Conservation (phyloP, 2,113 vertebrate species). For the Hirundichthys speculiger region DNA sequence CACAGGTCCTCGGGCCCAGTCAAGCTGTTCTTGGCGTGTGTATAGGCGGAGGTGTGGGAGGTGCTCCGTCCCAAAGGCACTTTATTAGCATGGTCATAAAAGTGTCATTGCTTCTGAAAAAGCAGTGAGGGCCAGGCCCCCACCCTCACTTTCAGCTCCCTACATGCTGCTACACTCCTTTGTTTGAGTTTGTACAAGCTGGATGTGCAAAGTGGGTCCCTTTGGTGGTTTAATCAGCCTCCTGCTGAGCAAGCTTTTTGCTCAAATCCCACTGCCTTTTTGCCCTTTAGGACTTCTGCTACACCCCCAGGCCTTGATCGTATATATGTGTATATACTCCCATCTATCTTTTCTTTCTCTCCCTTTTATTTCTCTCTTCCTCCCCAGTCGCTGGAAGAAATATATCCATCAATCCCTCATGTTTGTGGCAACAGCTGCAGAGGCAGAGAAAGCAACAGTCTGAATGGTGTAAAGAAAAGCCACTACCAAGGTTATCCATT, state of each 20-base stretch:
- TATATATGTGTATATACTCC: conserved; percentile 56
- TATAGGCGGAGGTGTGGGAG: conserved; percentile 64
- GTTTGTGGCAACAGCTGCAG: conserved; percentile 70
- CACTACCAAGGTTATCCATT: conserved; percentile 68
- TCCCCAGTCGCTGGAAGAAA: conserved; percentile 13
- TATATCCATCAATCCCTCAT: conserved; percentile 49
- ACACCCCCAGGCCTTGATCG: conserved; percentile 48
- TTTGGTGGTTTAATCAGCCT: conserved; percentile 73
- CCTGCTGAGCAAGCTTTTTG: conserved; percentile 75
- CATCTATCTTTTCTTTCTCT: conserved; percentile 50
- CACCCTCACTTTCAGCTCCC: conserved; percentile 50
- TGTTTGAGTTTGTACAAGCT: conserved; percentile 74
- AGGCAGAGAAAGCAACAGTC: conserved; percentile 38
- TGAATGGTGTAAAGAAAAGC: conserved; percentile 66
- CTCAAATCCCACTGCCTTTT: conserved; percentile 63
- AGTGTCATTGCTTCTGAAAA: conserved; percentile 65
- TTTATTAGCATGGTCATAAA: conserved; percentile 78
- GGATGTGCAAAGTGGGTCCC: conserved; percentile 72
- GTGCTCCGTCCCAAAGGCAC: conserved; percentile 59
- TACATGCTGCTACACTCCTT: conserved; percentile 52
- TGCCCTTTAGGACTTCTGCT: conserved; percentile 60
- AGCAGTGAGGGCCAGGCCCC: conserved; percentile 40
- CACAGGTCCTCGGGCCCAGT: conserved; percentile 59
- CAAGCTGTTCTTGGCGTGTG: conserved; percentile 68
- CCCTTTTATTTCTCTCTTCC: conserved; percentile 21